Evolutionary conservation across 2,113 vertebrate species (phyloP).

Genomic region (Rynchops niger): DNA sequence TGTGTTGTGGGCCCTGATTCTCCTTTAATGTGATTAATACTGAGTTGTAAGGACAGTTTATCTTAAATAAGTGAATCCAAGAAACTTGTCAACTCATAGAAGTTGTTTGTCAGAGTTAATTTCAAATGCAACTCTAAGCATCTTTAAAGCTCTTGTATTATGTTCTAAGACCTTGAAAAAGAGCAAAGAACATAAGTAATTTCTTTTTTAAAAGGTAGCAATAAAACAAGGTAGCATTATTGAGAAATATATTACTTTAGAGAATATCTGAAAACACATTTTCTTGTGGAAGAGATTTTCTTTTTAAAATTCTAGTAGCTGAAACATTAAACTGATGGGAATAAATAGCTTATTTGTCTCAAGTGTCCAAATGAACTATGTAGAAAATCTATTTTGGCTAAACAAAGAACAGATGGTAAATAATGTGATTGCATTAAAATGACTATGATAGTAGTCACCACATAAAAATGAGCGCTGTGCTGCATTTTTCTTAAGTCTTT

Average conservation of each 20-base stretch:
- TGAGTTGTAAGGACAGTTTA: background rate
- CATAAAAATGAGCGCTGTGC: conserved; percentile 42
- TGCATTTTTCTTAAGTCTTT: conserved; percentile 53
- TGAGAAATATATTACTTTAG: conserved; percentile 30
- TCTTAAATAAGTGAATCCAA: background rate
- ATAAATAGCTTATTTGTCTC: conserved; percentile 72
- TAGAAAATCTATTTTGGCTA: conserved; percentile 70
- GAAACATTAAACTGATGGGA: conserved; percentile 59
- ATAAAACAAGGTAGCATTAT: conserved; percentile 38
- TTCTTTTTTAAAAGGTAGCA: background rate
- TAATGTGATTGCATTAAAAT: conserved; percentile 69
- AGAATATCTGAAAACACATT: conserved; percentile 10
- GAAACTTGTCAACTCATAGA: background rate
- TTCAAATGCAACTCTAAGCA: background rate
- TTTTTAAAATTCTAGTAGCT: conserved; percentile 54
- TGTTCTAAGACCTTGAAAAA: background rate
- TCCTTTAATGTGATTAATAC: background rate
- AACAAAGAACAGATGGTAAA: conserved; percentile 75
- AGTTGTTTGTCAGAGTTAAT: background rate
- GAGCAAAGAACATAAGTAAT: background rate
- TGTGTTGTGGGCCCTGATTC: background rate
- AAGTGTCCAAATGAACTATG: conserved; percentile 67
- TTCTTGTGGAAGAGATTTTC: conserved; percentile 21
- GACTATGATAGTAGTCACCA: conserved; percentile 30
- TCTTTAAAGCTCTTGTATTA: background rate